Evolutionary conservation across 2,113 vertebrate species (phyloP).

Genomic region (Platysternon megacephalum): DNA sequence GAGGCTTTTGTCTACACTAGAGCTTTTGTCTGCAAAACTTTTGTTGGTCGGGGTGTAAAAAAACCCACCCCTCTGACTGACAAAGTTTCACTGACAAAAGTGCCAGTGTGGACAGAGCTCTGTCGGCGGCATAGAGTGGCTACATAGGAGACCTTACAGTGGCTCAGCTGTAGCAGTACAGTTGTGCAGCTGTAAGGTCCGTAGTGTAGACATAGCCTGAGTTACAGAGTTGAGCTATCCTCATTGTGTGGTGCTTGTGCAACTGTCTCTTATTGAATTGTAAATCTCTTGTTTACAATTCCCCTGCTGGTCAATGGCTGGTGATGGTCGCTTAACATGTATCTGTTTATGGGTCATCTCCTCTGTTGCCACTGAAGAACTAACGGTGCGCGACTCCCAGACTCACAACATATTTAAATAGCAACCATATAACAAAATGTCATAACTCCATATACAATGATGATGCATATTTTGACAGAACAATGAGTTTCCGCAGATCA

Average conservation of each 20-base stretch:
- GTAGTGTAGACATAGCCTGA: too few relatives aligned
- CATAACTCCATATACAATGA: background rate
- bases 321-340: background rate
- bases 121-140: too few relatives aligned
- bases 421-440: background rate
- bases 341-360: too few relatives aligned
- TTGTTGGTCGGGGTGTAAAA: too few relatives aligned
- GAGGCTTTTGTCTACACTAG: background rate
- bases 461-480: background rate
- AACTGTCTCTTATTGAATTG: background rate
- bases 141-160: too few relatives aligned
- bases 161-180: too few relatives aligned
- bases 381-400: too few relatives aligned
- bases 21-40: too few relatives aligned
- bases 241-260: background rate
- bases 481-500: background rate
- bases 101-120: too few relatives aligned
- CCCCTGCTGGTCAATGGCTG: background rate
- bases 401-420: background rate
- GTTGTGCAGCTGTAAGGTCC: too few relatives aligned
- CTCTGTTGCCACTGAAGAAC: background rate
- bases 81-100: too few relatives aligned
- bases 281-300: background rate
- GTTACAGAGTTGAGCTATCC: background rate
- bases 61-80: too few relatives aligned